Evolutionary conservation across 2,797 vertebrate genomes (phyloP).

Genomic region (Xyrichtys novacula): DNA sequence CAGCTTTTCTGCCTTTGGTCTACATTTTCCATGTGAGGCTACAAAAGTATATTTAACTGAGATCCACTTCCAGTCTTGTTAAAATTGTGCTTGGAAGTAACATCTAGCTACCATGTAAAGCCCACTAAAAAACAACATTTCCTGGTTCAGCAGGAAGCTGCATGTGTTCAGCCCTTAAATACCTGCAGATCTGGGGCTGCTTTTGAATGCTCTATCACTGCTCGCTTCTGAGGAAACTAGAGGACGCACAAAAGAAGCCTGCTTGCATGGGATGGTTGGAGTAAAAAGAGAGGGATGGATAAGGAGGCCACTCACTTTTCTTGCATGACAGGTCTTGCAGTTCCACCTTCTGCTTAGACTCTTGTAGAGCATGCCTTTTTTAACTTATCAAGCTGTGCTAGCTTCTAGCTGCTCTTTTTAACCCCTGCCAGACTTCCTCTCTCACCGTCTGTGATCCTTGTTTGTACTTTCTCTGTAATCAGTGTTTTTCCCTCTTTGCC

Average conservation of each 20-base stretch:
- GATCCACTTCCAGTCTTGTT: background rate
- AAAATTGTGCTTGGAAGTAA: background rate
- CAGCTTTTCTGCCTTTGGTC: too few species aligned
- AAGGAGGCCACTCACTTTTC: slow-evolving; percentile 38
- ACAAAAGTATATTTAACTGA: background rate
- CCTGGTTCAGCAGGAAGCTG: slow-evolving; percentile 24
- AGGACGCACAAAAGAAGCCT: slow-evolving; percentile 47
- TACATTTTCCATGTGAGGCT: too few species aligned
- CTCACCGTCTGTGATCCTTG: background rate
- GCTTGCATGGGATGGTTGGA: slow-evolving; percentile 70
- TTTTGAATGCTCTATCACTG: slow-evolving; percentile 44
- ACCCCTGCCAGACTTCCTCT: slow-evolving; percentile 9
- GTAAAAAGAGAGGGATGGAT: slow-evolving; percentile 8
- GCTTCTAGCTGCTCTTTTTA: slow-evolving; percentile 23
- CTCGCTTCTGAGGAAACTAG: slow-evolving; percentile 37
- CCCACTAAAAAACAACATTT: background rate
- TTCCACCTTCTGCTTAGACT: slow-evolving; percentile 34
- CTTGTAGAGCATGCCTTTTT: slow-evolving; percentile 64
- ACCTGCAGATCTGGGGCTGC: slow-evolving; percentile 41
- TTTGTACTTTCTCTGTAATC: slow-evolving; percentile 17
- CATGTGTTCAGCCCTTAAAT: slow-evolving; percentile 28
- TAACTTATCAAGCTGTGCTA: slow-evolving; percentile 19
- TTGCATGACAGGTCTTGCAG: slow-evolving; percentile 73
- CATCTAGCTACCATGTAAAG: background rate
- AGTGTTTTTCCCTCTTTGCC: background rate